Evolutionary conservation across 2,888 invertebrate species (phyloP).

Genomic region (Acleris literana): DNA sequence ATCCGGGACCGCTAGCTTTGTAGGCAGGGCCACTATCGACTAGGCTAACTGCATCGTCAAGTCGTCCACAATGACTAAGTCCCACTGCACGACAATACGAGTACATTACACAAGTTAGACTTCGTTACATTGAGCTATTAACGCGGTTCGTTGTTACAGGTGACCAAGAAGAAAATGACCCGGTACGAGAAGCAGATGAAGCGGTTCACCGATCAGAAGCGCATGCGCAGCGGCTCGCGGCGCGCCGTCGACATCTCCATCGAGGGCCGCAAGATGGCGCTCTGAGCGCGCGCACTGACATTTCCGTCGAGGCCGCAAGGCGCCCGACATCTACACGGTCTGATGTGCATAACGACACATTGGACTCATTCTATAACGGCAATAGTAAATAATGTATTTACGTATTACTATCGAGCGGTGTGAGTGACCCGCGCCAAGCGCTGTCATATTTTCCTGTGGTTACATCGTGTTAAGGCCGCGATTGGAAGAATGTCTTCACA

Average conservation of each 20-base stretch:
- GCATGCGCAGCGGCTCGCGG: slow-evolving; percentile 89
- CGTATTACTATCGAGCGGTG: no score
- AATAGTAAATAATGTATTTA: not conserved
- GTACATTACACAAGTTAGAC: no score
- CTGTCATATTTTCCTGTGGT: no score
- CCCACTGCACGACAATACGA: not conserved
- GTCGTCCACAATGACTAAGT: no score
- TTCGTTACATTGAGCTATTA: not conserved
- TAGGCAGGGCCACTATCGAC: no score
- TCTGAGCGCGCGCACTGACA: slow-evolving; percentile 75
- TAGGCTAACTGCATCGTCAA: no score
- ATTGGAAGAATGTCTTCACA: no score
- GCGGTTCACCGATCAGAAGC: slow-evolving; percentile 93
- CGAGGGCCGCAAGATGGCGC: slow-evolving; percentile 72
- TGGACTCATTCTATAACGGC: not conserved
- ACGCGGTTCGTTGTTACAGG: slow-evolving; percentile 66
- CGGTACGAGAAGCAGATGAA: slow-evolving; percentile 97
- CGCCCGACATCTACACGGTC: not conserved
- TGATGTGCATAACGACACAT: not conserved
- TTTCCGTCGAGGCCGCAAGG: no score
- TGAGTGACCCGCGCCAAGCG: no score
- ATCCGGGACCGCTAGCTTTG: no score
- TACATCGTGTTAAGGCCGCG: no score
- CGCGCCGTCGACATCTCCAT: slow-evolving; percentile 80
- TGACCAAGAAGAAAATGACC: slow-evolving; percentile 92